Evolutionary conservation across 1,140 invertebrate species (phyloP), one percentile per base, ranked within the genome.

Genomic region (Papilio xuthus): DNA sequence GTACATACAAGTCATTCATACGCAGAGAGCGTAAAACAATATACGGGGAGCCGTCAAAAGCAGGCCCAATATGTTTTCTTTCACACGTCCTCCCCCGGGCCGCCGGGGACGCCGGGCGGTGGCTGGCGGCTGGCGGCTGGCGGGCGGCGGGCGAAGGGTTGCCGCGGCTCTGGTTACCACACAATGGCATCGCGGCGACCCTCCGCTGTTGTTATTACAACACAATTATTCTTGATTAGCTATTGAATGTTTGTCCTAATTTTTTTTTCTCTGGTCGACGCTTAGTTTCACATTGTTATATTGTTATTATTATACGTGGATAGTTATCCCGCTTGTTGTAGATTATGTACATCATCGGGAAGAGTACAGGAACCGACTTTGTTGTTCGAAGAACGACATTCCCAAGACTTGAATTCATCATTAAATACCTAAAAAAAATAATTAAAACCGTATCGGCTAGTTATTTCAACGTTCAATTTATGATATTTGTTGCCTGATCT

Each of bases 171-270:
- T 72, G 85, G 86, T 88, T 89, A 82, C 86, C 80, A 63, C 79
- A 88, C 86, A 90, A 90, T 88, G 83, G 82, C 75, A 81, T 81
- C 84, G 81, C 84, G 81, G 81, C 75, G 83, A 82, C 82, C 82
- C 79, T 81, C 82, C 76, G 81, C 82, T 70, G 79, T 78, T 83
- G 83, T 84, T 89, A 86, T 86, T 86, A 82, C 84, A 88, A 89
- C 84, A 90, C 87, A 88, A 90, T 90, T 86, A 88, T 84, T 83
- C 81, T 82, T 90, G 89, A 90, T 90, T 90, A 90, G 89, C 87
- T 82, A 89, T 89, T 89, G 85, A 89, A 86, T 76, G 74, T 85
- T 82, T 80, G 81, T 78, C 81, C 83, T 83, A 83, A 81, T 86
- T 82, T 81, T 80, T 81, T 80, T 79, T 76, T 80, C 67, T 80